phyloP scores from a whole-genome alignment of 1,140 invertebrate species.

The Formica exsecta region DNA sequence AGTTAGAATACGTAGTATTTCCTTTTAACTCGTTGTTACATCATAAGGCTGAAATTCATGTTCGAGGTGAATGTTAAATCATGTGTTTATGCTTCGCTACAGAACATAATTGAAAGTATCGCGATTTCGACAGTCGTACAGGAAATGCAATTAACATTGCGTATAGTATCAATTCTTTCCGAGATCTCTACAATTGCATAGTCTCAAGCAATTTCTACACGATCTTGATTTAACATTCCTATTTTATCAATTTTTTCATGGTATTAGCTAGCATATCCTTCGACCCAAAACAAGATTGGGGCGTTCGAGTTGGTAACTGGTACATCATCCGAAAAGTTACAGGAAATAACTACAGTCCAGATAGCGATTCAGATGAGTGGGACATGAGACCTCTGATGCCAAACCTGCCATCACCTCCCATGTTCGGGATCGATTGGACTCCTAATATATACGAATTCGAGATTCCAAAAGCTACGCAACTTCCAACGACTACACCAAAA shows the following conservation, averaged over 20 bases:
- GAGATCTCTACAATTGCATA: background rate
- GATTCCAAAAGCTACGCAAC: background rate
- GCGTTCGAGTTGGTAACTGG: constrained; percentile 80
- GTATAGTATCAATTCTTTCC: background rate
- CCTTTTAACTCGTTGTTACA: background rate
- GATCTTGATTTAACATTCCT: background rate
- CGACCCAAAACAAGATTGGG: constrained; percentile 79
- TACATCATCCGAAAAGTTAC: constrained; percentile 76
- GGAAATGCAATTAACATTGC: constrained; percentile 4
- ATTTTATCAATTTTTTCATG: constrained; percentile 35
- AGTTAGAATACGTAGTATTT: background rate
- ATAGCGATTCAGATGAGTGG: constrained; percentile 41
- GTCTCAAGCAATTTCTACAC: background rate
- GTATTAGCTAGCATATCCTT: constrained; percentile 74
- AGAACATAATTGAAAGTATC: constrained; percentile 23
- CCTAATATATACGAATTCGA: background rate
- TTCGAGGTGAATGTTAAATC: constrained; percentile 11
- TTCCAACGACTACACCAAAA: background rate
- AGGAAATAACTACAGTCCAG: background rate
- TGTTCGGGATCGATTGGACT: constrained; percentile 16
- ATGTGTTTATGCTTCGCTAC: constrained; percentile 48
- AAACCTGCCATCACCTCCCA: background rate
- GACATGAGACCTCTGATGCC: background rate
- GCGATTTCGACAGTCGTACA: constrained; percentile 15
- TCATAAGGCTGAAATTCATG: background rate